These are phyloP conservation scores for Helobdella robusta DNA, from an alignment of 2,888 invertebrate species.

Conservation along the genomic window DNA sequence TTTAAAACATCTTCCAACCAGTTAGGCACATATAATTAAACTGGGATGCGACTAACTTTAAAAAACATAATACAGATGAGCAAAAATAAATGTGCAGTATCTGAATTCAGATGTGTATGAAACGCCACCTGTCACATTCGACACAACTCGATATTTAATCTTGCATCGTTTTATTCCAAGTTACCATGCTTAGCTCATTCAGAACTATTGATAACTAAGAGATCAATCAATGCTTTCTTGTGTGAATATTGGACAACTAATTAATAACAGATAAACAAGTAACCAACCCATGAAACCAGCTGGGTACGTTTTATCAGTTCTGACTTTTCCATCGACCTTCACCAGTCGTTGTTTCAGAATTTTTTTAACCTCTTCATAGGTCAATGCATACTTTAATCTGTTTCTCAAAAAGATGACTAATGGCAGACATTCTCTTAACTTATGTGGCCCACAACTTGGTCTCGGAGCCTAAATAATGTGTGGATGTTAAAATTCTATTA, in stretches of 20 bases:
- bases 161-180: conserved; percentile 5
- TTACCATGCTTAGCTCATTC: neutral
- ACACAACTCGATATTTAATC: too few species aligned
- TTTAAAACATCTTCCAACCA: too few species aligned
- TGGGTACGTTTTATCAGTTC: conserved; percentile 93
- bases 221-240: too few species aligned
- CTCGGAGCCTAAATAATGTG: conserved; percentile 65
- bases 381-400: conserved; percentile 92
- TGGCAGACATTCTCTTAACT: conserved; percentile 88
- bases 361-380: conserved; percentile 88
- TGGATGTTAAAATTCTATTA: neutral
- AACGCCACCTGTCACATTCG: too few species aligned
- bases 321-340: conserved; percentile 93
- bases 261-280: neutral
- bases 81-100: too few species aligned
- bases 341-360: conserved; percentile 95
- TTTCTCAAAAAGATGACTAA: conserved; percentile 92
- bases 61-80: too few species aligned
- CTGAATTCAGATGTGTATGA: too few species aligned
- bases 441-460: conserved; percentile 95
- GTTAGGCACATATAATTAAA: too few species aligned
- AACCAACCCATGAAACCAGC: conserved; percentile 93
- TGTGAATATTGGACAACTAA: too few species aligned
- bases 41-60: too few species aligned
- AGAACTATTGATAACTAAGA: neutral